phyloP scores from a whole-genome alignment of 2,888 invertebrate genomes.

The Cheilosia vernalis region DNA sequence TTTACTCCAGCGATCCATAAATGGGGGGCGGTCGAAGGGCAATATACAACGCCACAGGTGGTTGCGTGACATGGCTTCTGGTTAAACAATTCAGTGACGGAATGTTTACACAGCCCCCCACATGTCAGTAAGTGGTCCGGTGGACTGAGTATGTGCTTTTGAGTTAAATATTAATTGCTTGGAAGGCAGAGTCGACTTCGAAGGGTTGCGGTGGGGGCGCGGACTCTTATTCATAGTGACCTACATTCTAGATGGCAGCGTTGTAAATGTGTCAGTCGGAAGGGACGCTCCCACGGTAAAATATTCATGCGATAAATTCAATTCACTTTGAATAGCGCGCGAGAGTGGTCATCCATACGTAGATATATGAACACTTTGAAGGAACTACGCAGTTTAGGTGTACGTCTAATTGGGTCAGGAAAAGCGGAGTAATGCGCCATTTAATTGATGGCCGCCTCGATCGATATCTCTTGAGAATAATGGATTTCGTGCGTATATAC shows the following conservation, averaged over 20 bases:
- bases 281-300: constrained; percentile 37
- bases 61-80: constrained; percentile 67
- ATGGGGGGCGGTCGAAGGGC: background rate
- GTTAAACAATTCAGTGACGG: constrained; percentile 43
- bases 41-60: constrained; percentile 53
- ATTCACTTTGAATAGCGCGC: constrained; percentile 33
- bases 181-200: constrained; percentile 18
- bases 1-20: background rate
- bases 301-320: constrained; percentile 55
- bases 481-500: constrained; percentile 32
- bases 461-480: constrained; percentile 53
- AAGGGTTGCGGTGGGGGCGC: background rate
- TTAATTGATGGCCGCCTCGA: constrained; percentile 32
- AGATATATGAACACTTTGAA: constrained; percentile 7
- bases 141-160: constrained; percentile 1
- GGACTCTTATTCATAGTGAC: constrained; percentile 14
- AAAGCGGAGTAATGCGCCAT: constrained; percentile 25
- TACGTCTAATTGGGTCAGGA: constrained; percentile 37
- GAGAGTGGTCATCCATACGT: constrained; percentile 43
- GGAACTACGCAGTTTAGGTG: constrained; percentile 53
- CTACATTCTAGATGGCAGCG: constrained; percentile 24
- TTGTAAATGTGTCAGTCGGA: background rate
- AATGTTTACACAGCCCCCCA: constrained; percentile 16
- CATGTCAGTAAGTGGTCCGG: background rate
- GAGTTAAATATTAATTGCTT: constrained; percentile 49